A percentile compares a stretch with the other conserved stretches of the same genome.
Conservation (phyloP, 2,113 vertebrate species). For the Chaenogobius annularis region DNA sequence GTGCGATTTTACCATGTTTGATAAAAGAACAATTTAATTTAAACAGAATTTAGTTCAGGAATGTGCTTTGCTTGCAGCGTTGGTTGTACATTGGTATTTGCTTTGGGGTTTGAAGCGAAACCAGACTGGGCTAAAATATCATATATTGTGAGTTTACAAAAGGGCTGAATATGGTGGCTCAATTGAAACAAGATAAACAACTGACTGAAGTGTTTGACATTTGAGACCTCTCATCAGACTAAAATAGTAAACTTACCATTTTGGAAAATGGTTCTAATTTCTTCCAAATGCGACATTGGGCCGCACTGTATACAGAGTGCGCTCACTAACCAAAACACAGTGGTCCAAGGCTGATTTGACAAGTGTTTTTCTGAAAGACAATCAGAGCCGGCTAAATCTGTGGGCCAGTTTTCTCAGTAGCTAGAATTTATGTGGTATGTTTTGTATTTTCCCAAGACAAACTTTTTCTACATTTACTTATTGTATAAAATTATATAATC, state of each 20-base stretch:
- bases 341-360: constrained; percentile 37
- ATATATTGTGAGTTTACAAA: constrained; percentile 17
- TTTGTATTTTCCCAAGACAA: constrained; percentile 40
- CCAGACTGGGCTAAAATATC: constrained; percentile 11
- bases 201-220: constrained; percentile 25
- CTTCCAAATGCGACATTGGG: constrained; percentile 23
- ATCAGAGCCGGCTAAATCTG: constrained; percentile 29
- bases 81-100: background rate
- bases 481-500: constrained; percentile 11
- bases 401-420: constrained; percentile 20
- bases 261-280: constrained; percentile 39
- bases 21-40: background rate
- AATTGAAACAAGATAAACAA: constrained; percentile 4
- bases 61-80: background rate
- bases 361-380: constrained; percentile 33
- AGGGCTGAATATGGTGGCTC: constrained; percentile 10
- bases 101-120: constrained; percentile 3
- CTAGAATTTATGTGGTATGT: constrained; percentile 31
- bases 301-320: constrained; percentile 12
- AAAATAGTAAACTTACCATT: constrained; percentile 27
- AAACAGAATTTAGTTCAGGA: background rate
- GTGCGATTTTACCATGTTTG: background rate
- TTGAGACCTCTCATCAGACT: constrained; percentile 19
- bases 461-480: constrained; percentile 41
- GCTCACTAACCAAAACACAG: constrained; percentile 34